These are phyloP conservation scores for Danaus melanippus DNA, from an alignment of 1,140 invertebrate genomes.

Conservation along the genomic window DNA sequence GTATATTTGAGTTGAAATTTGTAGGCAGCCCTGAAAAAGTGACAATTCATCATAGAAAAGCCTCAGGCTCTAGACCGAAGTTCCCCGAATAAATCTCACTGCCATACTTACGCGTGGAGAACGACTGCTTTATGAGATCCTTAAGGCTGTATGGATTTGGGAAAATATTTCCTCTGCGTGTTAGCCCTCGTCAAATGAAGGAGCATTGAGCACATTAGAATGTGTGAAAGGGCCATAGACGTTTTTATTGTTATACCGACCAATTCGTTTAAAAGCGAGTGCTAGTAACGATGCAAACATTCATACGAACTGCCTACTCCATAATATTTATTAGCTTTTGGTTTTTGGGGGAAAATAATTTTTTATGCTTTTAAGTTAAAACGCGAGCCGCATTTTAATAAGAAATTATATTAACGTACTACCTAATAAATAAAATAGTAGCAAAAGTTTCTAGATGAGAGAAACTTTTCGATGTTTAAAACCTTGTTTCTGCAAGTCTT, in stretches of 20 bases:
- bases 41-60: constrained; percentile 71
- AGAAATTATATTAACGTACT: too few species aligned
- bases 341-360: constrained; percentile 42
- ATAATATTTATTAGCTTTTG: constrained; percentile 62
- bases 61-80: constrained; percentile 59
- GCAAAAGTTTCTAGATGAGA: too few species aligned
- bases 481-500: too few species aligned
- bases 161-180: constrained; percentile 71
- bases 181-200: constrained; percentile 66
- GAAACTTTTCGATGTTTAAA: too few species aligned
- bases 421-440: too few species aligned
- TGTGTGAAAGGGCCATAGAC: constrained; percentile 63
- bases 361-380: constrained; percentile 22
- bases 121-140: constrained; percentile 73
- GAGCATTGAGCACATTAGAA: constrained; percentile 66
- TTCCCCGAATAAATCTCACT: constrained; percentile 72
- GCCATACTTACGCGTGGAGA: constrained; percentile 70
- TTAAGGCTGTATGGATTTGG: constrained; percentile 74
- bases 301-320: constrained; percentile 61
- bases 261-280: constrained; percentile 70
- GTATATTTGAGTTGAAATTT: constrained; percentile 67
- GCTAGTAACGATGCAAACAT: constrained; percentile 43
- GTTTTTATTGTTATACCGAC: constrained; percentile 68
- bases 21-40: constrained; percentile 64
- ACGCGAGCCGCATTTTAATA: too few species aligned